Evolutionary conservation across 1,140 invertebrate genomes (phyloP).

Genomic region (Drosophila mojavensis): DNA sequence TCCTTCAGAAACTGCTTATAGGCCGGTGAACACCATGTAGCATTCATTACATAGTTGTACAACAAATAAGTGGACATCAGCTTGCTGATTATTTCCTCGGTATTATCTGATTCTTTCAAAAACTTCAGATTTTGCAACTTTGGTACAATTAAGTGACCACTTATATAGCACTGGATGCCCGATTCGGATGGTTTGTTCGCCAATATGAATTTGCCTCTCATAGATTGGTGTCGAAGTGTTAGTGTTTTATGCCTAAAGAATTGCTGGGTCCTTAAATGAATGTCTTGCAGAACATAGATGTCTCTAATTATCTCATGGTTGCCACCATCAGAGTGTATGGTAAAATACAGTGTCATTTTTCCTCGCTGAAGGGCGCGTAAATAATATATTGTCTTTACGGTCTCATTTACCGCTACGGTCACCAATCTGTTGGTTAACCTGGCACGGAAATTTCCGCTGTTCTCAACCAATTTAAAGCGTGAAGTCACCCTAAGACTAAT

Average conservation of each 20-base stretch:
- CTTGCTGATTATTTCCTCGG: slow-evolving; percentile 41
- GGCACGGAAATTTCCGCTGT: too few species aligned
- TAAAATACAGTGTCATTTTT: too few species aligned
- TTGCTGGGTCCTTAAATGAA: too few species aligned
- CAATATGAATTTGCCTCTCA: not conserved
- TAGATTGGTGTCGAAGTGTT: not conserved
- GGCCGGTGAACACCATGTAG: not conserved
- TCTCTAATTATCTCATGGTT: too few species aligned
- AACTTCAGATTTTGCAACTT: not conserved
- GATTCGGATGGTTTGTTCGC: not conserved
- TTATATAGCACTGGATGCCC: slow-evolving; percentile 19
- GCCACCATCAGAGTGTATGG: too few species aligned
- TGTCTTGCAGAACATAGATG: too few species aligned
- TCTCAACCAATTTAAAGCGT: too few species aligned
- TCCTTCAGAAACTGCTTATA: not conserved
- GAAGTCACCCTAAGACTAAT: too few species aligned
- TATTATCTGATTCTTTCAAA: slow-evolving; percentile 4
- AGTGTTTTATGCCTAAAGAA: not conserved
- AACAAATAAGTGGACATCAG: slow-evolving; percentile 21
- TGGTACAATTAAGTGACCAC: not conserved
- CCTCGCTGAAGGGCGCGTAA: too few species aligned
- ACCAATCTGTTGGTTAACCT: too few species aligned
- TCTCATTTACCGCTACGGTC: too few species aligned
- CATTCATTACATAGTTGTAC: slow-evolving; percentile 4
- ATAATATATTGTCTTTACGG: too few species aligned